Evolutionary conservation across 2,113 vertebrate species (phyloP).

Genomic region (Gallinago media): DNA sequence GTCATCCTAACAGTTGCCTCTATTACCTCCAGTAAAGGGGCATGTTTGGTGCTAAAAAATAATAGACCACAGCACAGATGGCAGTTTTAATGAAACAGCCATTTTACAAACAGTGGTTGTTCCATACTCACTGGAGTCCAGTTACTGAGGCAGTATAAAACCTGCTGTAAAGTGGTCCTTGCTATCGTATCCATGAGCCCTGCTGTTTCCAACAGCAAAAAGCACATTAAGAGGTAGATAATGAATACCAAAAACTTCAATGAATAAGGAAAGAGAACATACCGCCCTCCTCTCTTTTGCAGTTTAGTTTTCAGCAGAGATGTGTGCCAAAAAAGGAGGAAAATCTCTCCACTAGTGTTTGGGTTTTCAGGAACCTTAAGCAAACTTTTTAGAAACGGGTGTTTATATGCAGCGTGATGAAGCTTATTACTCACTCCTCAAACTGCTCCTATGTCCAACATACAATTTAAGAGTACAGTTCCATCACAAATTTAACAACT

Average conservation of each 20-base stretch:
- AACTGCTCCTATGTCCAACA: not conserved
- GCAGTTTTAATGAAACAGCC: not conserved
- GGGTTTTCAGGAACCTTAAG: not conserved
- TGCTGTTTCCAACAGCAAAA: not conserved
- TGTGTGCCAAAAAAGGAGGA: not conserved
- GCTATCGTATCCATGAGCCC: accelerated
- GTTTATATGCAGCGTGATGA: not conserved
- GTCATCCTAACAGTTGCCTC: not conserved
- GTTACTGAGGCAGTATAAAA: not conserved
- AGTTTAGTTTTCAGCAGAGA: not conserved
- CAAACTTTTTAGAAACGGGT: not conserved
- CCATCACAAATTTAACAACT: not conserved
- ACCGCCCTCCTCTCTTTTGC: not conserved
- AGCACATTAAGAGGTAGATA: not conserved
- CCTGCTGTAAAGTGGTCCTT: not conserved
- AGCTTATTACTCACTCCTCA: not conserved
- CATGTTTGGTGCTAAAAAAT: not conserved
- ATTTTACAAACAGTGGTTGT: not conserved
- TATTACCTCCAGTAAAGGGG: not conserved
- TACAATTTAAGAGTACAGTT: not conserved
- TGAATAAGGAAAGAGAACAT: not conserved
- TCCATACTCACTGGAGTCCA: not conserved
- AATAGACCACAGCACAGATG: not conserved
- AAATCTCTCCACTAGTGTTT: not conserved
- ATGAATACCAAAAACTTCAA: not conserved